A percentile compares a stretch with the other conserved stretches of the same genome.
phyloP scores from a whole-genome alignment of 2,888 invertebrate genomes.

The Lasiommata megera region DNA sequence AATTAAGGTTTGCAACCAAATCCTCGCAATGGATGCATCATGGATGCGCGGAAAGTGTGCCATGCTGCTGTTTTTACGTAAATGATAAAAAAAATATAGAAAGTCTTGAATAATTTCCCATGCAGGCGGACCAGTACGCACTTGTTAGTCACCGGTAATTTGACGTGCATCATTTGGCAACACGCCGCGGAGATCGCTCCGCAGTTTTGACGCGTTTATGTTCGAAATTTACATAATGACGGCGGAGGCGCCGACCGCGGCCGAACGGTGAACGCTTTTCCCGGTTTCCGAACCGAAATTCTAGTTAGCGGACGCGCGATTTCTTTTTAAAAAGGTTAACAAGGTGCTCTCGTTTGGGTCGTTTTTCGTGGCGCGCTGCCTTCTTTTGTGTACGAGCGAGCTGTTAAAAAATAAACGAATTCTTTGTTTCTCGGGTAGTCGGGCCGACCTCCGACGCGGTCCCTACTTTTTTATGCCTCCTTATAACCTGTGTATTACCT shows the following conservation, averaged over 20 bases:
- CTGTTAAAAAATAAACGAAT: conserved; percentile 82
- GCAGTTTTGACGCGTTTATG: conserved; percentile 52
- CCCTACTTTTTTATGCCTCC: conserved; percentile 78
- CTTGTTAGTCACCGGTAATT: conserved; percentile 45
- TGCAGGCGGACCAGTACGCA: not conserved
- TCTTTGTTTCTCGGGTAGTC: conserved; percentile 81
- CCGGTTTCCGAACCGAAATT: conserved; percentile 78
- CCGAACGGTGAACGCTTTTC: conserved; percentile 67
- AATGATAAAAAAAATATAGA: too few species aligned
- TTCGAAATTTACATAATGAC: conserved; percentile 75
- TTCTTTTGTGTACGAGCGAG: conserved; percentile 79
- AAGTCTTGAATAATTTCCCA: not conserved
- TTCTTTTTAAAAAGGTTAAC: conserved; percentile 80
- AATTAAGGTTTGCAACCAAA: too few species aligned
- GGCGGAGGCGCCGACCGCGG: conserved; percentile 72
- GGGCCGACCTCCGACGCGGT: conserved; percentile 79
- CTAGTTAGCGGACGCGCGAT: conserved; percentile 78
- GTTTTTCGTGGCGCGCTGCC: conserved; percentile 77
- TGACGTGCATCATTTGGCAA: conserved; percentile 50
- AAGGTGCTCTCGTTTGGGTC: conserved; percentile 77
- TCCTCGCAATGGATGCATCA: too few species aligned
- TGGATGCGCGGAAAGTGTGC: too few species aligned
- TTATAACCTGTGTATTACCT: conserved; percentile 80
- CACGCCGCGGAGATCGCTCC: conserved; percentile 49
- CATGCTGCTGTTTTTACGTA: too few species aligned